Evolutionary conservation across 2,888 invertebrate species (phyloP).

Genomic region (Myopa testacea): DNA sequence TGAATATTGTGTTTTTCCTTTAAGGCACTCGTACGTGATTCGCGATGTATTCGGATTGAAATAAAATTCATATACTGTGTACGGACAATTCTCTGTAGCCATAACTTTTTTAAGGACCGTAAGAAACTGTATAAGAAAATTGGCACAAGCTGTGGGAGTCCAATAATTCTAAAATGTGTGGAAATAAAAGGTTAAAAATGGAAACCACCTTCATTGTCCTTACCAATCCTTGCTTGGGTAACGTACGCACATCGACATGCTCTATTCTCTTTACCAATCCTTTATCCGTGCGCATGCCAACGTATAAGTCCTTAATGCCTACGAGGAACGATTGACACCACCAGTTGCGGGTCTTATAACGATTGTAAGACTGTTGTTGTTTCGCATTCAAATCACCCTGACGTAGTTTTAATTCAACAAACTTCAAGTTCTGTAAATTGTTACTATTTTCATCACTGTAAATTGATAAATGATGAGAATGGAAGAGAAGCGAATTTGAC

Average conservation of each 20-base stretch:
- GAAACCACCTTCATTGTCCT: conserved; percentile 7
- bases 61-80: conserved; percentile 57
- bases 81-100: conserved; percentile 53
- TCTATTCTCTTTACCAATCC: conserved; percentile 75
- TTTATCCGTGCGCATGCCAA: conserved; percentile 78
- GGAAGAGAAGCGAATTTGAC: not conserved
- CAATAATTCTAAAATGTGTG: conserved; percentile 71
- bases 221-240: conserved; percentile 70
- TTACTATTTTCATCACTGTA: conserved; percentile 20
- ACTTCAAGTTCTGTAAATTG: conserved; percentile 64
- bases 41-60: conserved; percentile 50
- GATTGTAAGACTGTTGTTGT: conserved; percentile 72
- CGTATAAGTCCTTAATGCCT: conserved; percentile 76
- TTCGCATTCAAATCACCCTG: conserved; percentile 70
- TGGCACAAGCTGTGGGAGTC: conserved; percentile 75
- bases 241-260: conserved; percentile 70
- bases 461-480: not conserved
- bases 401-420: conserved; percentile 80
- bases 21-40: conserved; percentile 48
- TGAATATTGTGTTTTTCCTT: conserved; percentile 51
- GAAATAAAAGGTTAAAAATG: conserved; percentile 27
- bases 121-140: conserved; percentile 76
- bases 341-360: conserved; percentile 75
- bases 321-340: conserved; percentile 84
- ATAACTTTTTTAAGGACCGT: conserved; percentile 69